Evolutionary conservation across 2,113 vertebrate species (phyloP), one percentile per base, ranked within the genome.

Genomic region (Ranitomeya variabilis): DNA sequence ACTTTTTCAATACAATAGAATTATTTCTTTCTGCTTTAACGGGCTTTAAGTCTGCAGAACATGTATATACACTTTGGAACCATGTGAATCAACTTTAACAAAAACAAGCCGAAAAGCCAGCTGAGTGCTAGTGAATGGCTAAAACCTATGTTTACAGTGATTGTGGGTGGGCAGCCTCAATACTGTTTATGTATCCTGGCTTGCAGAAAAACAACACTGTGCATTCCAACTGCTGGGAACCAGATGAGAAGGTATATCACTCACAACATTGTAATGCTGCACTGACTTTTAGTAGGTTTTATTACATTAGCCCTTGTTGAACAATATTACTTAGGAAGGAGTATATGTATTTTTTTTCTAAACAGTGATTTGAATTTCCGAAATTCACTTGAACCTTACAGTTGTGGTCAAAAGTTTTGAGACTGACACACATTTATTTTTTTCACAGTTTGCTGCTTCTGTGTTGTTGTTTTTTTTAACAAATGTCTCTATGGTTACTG

Each of bases 131-230:
- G 86, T 37, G 76, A 90, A 92, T 91, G 90, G 88, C 90, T 91
- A 89, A 92, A 91, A 86, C 8, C 0, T 0, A 88, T 90, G 91
- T 90, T 93, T 90, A 79, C 66, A 86, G 86, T 88, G 89, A 89
- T 91, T 71, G 89, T 91, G 88, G 91, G 92, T 93, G 93, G 94
- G 92, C 89, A 64, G 92, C 87, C 77, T 82, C 84, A 0, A 0
- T 88, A 73, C 89, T 93, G 92, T 92, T 94, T 93, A 92, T 93
- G 90, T 90, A 59, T 91, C 87, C 92, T 92, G 92, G 92, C 93
- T 9, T 0, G 80, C 90, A 91, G 90, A 92, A 89, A 91, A 90
- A 51, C 84, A 89, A 3, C 78, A 88, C 83, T 77, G 86, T 78
- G 87, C 90, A 92, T 90, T 92, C 89, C 93, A 92, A 66, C 91